Base-by-base conservation (phyloP, 1,140 invertebrate species). In the Nebria ingens region DNA sequence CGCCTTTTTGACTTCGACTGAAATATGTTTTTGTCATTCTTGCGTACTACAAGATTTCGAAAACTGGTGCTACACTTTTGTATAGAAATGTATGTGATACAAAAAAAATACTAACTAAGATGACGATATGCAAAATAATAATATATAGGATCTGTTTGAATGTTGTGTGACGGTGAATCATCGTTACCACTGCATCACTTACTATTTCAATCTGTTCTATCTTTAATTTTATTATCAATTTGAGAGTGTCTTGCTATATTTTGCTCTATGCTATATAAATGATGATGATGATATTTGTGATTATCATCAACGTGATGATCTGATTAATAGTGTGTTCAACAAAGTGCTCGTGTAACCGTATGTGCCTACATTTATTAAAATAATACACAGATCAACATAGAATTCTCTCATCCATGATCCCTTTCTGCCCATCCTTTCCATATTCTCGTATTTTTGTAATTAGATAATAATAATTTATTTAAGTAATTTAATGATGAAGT, bases 401-500 rank as follows among this genome's bases (percentile, higher is more conserved):
- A 6, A 45, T 45, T 45, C 40, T 45, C 40, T 17, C 15, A 45
- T 45, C 6, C 25, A 29, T 29, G 25, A 6, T 29, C 25, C 25
- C 25, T n/a, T n/a, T 34, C 25, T 34, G 25, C 6, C 6, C 25
- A 34, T 34, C n/a, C n/a, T 9, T 6, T 34, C 25, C 25, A 6
- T 34, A 34, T 34, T 34, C 6, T 34, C 25, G n/a, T 45, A 12
- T 45, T 17, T 45, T 17, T 45, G 6, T 6, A 6, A n/a, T 3
- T 45, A 45, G 40, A 17, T 17, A 17, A 45, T 45, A 45, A 45
- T 45, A 45, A 45, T 45, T 45, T 45, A 45, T 45, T 45, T 45
- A 45, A 45, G 40, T 45, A 45, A 45, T 45, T 45, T 45, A 45
- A 45, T 45, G 40, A 45, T 45, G 40, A 45, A 45, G 15, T 45